A percentile compares a stretch with the other conserved stretches of the same genome.
These are phyloP conservation scores for Platypus cylindrus DNA, from an alignment of 2,888 invertebrate genomes.

Conservation along the genomic window DNA sequence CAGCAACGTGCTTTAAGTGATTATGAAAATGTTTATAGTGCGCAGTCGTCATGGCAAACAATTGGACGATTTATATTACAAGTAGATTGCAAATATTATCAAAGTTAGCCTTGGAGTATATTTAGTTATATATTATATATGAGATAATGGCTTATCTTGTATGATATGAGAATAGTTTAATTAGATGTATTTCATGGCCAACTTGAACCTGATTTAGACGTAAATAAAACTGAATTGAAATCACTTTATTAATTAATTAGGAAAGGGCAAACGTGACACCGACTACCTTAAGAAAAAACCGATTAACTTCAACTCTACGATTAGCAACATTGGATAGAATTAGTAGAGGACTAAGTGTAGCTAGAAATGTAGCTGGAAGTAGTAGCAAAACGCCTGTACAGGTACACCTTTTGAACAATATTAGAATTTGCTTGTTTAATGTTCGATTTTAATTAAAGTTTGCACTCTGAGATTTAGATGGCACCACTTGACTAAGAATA, in stretches of 20 bases:
- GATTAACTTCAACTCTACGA: conserved; percentile 40
- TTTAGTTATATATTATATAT: no score
- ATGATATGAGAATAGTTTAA: no score
- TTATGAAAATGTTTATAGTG: conserved; percentile 80
- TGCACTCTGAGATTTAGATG: no score
- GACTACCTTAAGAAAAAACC: conserved; percentile 41
- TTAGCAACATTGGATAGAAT: conserved; percentile 47
- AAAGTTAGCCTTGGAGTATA: neutral
- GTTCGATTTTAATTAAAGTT: no score
- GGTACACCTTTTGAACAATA: conserved; percentile 9
- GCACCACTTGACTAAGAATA: no score
- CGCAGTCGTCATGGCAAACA: conserved; percentile 83
- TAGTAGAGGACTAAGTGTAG: conserved; percentile 58
- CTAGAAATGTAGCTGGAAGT: conserved; percentile 48
- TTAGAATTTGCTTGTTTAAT: no score
- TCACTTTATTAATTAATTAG: conserved; percentile 2
- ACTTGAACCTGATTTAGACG: no score
- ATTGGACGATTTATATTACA: conserved; percentile 69
- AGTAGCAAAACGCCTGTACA: conserved; percentile 43
- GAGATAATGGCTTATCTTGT: no score
- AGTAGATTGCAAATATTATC: conserved; percentile 33
- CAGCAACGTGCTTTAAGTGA: conserved; percentile 61
- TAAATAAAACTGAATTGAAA: no score
- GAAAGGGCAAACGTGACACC: conserved; percentile 49
- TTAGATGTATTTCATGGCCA: no score